Percentiles rank a stretch among this genome's conserved stretches.
Evolutionary conservation across 2,113 vertebrate species (phyloP).

Genomic region (Catharus bicknelli): DNA sequence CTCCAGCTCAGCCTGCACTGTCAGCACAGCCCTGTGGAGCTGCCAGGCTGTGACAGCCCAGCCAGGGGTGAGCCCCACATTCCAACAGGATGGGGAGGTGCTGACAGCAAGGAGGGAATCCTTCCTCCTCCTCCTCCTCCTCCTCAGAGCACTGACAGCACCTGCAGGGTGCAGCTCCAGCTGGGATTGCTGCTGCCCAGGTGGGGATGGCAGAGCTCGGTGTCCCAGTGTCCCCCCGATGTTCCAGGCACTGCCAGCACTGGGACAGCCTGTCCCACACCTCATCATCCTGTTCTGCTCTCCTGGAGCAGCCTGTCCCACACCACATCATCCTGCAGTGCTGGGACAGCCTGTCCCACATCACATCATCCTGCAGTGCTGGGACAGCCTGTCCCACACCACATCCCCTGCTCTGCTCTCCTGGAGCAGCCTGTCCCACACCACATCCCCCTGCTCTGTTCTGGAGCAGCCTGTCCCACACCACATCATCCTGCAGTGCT

Average conservation of each 20-base stretch:
- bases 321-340: no score
- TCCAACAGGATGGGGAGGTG: neutral
- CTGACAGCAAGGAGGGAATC: conserved; percentile 12
- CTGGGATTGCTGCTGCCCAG: neutral
- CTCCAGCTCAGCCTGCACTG: neutral
- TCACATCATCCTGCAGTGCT: neutral
- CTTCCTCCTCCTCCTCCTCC: neutral
- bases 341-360: neutral
- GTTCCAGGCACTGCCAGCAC: rapidly evolving
- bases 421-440: no score
- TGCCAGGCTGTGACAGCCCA: neutral
- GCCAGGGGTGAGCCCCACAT: neutral
- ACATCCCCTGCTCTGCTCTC: neutral
- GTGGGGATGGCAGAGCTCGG: rapidly evolving
- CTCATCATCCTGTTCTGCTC: rapidly evolving
- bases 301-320: neutral
- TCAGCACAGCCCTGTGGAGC: neutral
- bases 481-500: no score
- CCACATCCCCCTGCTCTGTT: no score
- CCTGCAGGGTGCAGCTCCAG: neutral
- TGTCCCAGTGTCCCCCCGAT: neutral
- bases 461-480: no score
- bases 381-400: neutral
- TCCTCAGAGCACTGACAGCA: neutral
- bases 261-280: neutral